Evolutionary conservation across 2,888 invertebrate species (phyloP).

Genomic region (Ormyrus thymus): DNA sequence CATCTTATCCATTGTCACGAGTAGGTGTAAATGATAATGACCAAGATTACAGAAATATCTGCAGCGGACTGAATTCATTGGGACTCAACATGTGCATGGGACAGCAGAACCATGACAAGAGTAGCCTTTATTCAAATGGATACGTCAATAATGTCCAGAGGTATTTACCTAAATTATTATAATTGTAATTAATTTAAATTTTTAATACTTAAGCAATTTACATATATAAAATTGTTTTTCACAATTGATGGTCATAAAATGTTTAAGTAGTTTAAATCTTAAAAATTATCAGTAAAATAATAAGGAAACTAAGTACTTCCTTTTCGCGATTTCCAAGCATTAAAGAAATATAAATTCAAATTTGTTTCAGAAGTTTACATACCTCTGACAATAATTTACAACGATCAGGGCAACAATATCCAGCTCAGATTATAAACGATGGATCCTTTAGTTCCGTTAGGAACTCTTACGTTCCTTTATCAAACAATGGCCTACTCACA

Average conservation of each 20-base stretch:
- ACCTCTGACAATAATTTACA: slow-evolving; percentile 57
- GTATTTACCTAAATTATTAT: slow-evolving; percentile 1
- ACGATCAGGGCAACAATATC: slow-evolving; percentile 53
- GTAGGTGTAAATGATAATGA: slow-evolving; percentile 60
- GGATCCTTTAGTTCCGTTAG: slow-evolving; percentile 48
- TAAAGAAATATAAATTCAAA: too few relatives aligned
- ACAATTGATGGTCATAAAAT: too few relatives aligned
- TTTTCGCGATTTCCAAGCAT: too few relatives aligned
- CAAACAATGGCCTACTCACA: slow-evolving; percentile 64
- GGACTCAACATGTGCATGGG: slow-evolving; percentile 62
- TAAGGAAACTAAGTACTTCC: too few relatives aligned
- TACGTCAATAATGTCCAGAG: slow-evolving; percentile 58
- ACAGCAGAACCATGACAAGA: slow-evolving; percentile 60
- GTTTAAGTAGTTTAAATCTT: too few relatives aligned
- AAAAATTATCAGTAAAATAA: too few relatives aligned
- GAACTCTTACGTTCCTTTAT: slow-evolving; percentile 61
- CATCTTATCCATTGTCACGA: slow-evolving; percentile 42
- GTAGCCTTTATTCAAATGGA: slow-evolving; percentile 62
- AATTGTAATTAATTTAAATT: too few relatives aligned
- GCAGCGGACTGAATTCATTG: slow-evolving; percentile 64
- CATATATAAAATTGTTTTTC: too few relatives aligned
- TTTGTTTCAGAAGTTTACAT: slow-evolving; percentile 36
- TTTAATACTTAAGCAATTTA: too few relatives aligned
- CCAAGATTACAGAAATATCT: slow-evolving; percentile 65
- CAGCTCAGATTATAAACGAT: slow-evolving; percentile 56